Percentiles rank a stretch among this genome's conserved stretches.
Conservation (phyloP, 2,797 vertebrate genomes). For the Cynodonichthys magdalenae region DNA sequence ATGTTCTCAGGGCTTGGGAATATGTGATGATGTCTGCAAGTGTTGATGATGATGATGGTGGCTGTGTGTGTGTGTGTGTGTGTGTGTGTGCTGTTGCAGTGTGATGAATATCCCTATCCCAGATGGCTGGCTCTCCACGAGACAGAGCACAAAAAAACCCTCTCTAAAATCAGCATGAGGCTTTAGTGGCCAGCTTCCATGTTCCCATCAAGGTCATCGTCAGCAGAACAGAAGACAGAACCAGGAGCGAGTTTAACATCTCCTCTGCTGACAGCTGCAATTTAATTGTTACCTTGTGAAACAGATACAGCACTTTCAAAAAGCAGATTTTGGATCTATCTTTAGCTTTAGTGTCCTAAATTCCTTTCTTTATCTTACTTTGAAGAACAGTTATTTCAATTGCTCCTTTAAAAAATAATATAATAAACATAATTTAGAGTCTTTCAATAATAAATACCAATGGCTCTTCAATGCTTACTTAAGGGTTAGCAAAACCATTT, state of each 20-base stretch:
- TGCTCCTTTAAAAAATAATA: conserved; percentile 8
- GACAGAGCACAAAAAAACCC: conserved; percentile 34
- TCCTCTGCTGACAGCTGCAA: conserved; percentile 71
- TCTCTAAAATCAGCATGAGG: conserved; percentile 58
- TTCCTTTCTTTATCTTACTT: conserved; percentile 16
- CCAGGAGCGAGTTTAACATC: conserved; percentile 63
- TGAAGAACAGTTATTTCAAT: conserved; percentile 21
- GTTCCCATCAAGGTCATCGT: conserved; percentile 69
- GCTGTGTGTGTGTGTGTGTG: conserved; percentile 56
- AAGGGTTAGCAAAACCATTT: conserved; percentile 4
- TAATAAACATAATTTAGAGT: background rate
- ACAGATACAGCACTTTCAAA: conserved; percentile 59
- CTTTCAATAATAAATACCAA: background rate
- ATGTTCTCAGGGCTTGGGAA: conserved; percentile 58
- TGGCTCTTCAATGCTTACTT: conserved; percentile 14
- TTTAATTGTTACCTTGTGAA: conserved; percentile 76
- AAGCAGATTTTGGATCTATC: conserved; percentile 37
- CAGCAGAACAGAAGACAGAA: conserved; percentile 54
- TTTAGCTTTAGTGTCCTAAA: conserved; percentile 51
- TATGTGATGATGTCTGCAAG: conserved; percentile 52
- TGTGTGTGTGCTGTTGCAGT: conserved; percentile 42
- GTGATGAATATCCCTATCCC: conserved; percentile 71
- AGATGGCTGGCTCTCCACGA: conserved; percentile 74
- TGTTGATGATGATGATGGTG: conserved; percentile 51
- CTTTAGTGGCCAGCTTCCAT: conserved; percentile 47